These are phyloP conservation scores for Pentalonia nigronervosa DNA, from an alignment of 1,140 invertebrate genomes.

Conservation along the genomic window DNA sequence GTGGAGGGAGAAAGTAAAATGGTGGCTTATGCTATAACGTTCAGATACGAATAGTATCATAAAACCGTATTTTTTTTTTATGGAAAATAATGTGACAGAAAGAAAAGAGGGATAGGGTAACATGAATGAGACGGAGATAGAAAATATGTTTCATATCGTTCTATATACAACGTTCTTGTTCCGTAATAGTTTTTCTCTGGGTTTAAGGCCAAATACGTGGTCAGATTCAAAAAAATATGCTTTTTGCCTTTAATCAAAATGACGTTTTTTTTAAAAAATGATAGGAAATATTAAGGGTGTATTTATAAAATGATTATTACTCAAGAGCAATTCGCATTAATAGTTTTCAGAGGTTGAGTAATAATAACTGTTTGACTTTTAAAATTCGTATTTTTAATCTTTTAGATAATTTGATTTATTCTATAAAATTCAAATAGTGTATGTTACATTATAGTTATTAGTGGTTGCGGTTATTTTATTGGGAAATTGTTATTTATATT, in stretches of 20 bases:
- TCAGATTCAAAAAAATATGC: constrained; percentile 2
- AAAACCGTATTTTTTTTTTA: constrained; percentile 45
- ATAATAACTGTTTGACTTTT: not conserved
- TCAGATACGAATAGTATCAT: not conserved
- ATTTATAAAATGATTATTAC: not conserved
- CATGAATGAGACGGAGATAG: constrained; percentile 6
- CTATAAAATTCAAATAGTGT: not conserved
- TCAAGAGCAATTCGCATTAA: not conserved
- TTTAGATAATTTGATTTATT: not conserved
- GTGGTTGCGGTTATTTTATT: no score
- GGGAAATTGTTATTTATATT: no score
- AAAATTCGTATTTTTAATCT: not conserved
- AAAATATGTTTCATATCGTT: constrained; percentile 46
- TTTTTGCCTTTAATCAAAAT: not conserved
- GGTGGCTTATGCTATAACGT: not conserved
- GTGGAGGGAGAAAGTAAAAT: not conserved
- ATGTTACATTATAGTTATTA: not conserved
- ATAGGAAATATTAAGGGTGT: not conserved
- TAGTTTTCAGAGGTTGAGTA: no score
- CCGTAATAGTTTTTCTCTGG: constrained; percentile 35
- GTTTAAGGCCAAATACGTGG: constrained; percentile 37
- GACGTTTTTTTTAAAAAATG: not conserved
- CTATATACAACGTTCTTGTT: not conserved
- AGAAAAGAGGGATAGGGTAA: not conserved
- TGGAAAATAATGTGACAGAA: constrained; percentile 25